Percentiles rank a stretch among this genome's conserved stretches.
phyloP scores from a whole-genome alignment of 1,140 invertebrate genomes.

The Trachelipus rathkii region DNA sequence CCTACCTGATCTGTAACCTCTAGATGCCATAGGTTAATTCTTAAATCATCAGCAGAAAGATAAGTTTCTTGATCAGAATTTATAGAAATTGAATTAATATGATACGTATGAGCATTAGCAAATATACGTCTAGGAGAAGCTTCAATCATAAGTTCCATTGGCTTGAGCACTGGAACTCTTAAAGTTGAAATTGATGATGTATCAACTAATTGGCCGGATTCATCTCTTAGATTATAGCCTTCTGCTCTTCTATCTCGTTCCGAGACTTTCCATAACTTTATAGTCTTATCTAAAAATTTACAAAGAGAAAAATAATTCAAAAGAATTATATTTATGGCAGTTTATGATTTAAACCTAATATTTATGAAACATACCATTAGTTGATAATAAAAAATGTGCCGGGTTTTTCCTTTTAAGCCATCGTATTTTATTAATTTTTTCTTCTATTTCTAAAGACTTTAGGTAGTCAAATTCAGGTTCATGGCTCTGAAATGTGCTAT shows the following conservation, averaged over 20 bases:
- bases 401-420: slow-evolving; percentile 97
- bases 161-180: slow-evolving; percentile 84
- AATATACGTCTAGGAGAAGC: slow-evolving; percentile 96
- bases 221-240: slow-evolving; percentile 91
- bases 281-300: slow-evolving; percentile 66
- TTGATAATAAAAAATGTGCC: slow-evolving; percentile 96
- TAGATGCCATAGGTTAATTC: slow-evolving; percentile 98
- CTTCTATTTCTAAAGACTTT: slow-evolving; percentile 99
- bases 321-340: slow-evolving; percentile 26
- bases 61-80: slow-evolving; percentile 99
- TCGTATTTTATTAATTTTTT: slow-evolving; percentile 99
- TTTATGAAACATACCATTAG: slow-evolving; percentile 72
- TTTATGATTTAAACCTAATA: background rate
- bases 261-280: slow-evolving; percentile 83
- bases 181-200: slow-evolving; percentile 77
- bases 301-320: slow-evolving; percentile 10
- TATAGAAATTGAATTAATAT: slow-evolving; percentile 99
- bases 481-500: slow-evolving; percentile 99
- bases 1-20: slow-evolving; percentile 82
- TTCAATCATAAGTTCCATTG: slow-evolving; percentile 97
- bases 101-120: slow-evolving; percentile 99
- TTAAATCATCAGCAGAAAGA: slow-evolving; percentile 95
- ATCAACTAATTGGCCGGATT: slow-evolving; percentile 81
- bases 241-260: slow-evolving; percentile 84
- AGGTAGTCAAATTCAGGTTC: slow-evolving; percentile 99